Evolutionary conservation across 2,113 vertebrate genomes (phyloP).

Genomic region (Leucopternis melanops): DNA sequence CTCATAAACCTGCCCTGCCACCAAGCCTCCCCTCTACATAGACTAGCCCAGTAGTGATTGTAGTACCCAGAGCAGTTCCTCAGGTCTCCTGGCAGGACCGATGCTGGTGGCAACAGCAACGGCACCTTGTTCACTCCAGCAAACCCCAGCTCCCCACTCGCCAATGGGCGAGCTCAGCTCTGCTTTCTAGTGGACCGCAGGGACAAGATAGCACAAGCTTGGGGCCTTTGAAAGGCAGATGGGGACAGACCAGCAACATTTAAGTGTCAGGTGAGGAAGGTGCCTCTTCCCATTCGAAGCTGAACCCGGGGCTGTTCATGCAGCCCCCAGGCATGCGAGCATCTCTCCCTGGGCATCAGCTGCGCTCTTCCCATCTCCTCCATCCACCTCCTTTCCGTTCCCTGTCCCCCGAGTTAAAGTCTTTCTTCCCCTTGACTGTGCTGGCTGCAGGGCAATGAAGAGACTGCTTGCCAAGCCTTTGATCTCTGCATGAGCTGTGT

Average conservation of each 20-base stretch:
- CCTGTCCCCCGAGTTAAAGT: not conserved
- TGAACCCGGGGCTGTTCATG: rapidly evolving
- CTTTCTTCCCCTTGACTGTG: not conserved
- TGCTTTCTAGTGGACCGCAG: not conserved
- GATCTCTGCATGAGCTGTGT: not conserved
- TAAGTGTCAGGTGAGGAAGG: not conserved
- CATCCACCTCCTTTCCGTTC: not conserved
- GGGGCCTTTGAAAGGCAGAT: not conserved
- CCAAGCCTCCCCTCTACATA: not conserved
- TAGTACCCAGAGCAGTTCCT: not conserved
- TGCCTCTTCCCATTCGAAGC: not conserved
- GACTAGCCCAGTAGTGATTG: not conserved
- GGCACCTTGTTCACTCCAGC: not conserved
- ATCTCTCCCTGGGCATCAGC: not conserved
- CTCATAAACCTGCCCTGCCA: rapidly evolving
- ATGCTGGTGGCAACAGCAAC: not conserved
- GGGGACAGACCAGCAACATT: not conserved
- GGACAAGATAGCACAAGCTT: not conserved
- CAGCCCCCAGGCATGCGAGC: not conserved
- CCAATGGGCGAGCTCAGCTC: rapidly evolving
- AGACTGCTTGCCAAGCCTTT: not conserved
- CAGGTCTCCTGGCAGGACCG: not conserved
- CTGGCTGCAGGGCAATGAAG: not conserved
- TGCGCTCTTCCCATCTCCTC: not conserved
- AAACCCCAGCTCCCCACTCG: rapidly evolving